A percentile compares a stretch with the other conserved stretches of the same genome.
phyloP scores from a whole-genome alignment of 92 coral and sea anemone species.

The Zoanthus gigantus region DNA sequence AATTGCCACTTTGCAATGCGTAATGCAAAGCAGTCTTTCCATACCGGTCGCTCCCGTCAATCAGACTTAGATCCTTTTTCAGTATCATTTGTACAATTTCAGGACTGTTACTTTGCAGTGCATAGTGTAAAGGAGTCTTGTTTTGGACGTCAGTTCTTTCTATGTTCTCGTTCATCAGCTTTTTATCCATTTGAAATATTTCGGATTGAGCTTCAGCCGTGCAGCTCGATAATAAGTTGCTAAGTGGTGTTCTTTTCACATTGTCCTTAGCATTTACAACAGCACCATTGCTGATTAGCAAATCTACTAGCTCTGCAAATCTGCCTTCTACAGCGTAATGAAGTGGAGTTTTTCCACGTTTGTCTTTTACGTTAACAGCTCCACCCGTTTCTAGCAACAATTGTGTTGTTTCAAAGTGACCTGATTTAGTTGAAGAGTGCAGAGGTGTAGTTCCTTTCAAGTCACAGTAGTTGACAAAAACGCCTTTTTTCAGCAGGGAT shows the following conservation, averaged over 20 bases:
- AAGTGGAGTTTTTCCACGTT: slow-evolving; percentile 22
- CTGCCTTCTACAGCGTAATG: slow-evolving; percentile 8
- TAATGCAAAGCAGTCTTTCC: too few relatives aligned
- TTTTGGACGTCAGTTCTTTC: background rate
- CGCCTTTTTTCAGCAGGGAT: background rate
- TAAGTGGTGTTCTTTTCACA: background rate
- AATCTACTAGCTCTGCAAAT: background rate
- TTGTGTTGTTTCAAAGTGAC: background rate
- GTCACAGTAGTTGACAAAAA: slow-evolving; percentile 5
- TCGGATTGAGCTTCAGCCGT: background rate
- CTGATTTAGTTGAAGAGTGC: slow-evolving; percentile 19
- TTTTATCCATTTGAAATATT: background rate
- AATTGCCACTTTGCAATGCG: too few relatives aligned
- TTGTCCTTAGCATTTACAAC: background rate
- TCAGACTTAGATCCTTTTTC: too few relatives aligned
- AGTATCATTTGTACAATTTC: background rate
- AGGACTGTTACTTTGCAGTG: background rate
- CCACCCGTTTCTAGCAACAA: background rate
- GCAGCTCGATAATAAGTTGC: background rate
- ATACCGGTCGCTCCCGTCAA: too few relatives aligned
- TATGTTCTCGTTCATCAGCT: background rate
- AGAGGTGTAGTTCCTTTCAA: slow-evolving; percentile 31
- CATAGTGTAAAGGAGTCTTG: background rate
- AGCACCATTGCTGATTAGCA: background rate
- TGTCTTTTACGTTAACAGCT: background rate